Evolutionary conservation across 2,113 vertebrate genomes (phyloP), one percentile per base, ranked within the genome.

Genomic region (Brevimyrus niger): DNA sequence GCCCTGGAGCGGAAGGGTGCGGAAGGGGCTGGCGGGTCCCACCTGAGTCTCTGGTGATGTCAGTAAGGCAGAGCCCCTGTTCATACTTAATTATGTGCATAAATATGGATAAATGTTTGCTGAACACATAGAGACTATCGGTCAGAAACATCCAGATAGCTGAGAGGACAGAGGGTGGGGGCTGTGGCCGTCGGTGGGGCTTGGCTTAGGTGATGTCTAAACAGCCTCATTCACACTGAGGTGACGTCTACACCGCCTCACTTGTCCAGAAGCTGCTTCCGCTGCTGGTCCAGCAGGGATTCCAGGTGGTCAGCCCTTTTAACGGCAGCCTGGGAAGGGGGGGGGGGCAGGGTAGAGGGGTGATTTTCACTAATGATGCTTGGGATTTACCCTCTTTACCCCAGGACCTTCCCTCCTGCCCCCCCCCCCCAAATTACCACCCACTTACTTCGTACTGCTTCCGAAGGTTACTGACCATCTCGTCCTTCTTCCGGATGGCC

Each of bases 401-500:
- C 7, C 80, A 47, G 80, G 80, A 47, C 44, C 42, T 11, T 65
- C n/a, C 31, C 9, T 8, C 42, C 42, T 4, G 7, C 31, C 47
- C 19, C 35, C 4, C 6, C 15, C 1, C 86, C 31, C 2, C 50
- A 53, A 7, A n/a, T 11, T 44, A 17, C 21, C 31, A 15, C 86
- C 13, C 48, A 55, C 95, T 94, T 91, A 99, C 98, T 94, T 98
- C 96, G 0, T 97, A 95, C 91, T 98, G 97, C 89, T 95, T 97
- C 55, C 97, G 94, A 1, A 99, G 96, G 89, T 91, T 94, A 92
- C 88, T 97, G 87, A 99, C 95, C 0, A 96, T 96, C 89, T 97
- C 97, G 89, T 99, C 98, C 92, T 99, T 99, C 94, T 96, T 97
- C 87, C 95, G 93, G 10, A 99, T 96, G 0, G 98, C 98, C 0